Evolutionary conservation across 2,888 invertebrate species (phyloP), one percentile per base, ranked within the genome.

Genomic region (Chirona hameri): DNA sequence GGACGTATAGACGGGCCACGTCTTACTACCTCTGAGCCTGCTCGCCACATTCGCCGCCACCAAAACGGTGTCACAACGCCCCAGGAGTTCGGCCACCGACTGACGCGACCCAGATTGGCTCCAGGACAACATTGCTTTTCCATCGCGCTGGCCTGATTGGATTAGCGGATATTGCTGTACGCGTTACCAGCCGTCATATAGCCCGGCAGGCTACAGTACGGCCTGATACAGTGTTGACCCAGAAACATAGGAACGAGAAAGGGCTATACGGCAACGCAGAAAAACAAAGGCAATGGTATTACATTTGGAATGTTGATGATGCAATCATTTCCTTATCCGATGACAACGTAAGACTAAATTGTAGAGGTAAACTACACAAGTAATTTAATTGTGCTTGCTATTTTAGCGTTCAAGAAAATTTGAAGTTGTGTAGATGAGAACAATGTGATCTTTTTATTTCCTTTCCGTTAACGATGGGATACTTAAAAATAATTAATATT

Each of bases 81-180:
- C 10, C 76, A 21, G 76, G 76, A 46, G 76, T 76, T 24, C 76
- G 21, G 5, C 46, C 76, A 24, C 76, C 46, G 39, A 24, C 76
- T 21, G 76, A 52, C 52, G 39, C 39, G 76, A 76, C 76, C 76
- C 76, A 76, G 46, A 76, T 76, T 76, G 39, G 39, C 76, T 46
- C 76, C 76, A 72, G 76, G 76, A 24, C 46, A 76, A 76, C 76
- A 76, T 76, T 76, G 46, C 76, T 76, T 76, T 76, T 76, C 76
- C 76, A 76, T 76, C 76, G 76, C 27, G 24, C 39, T n/a, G 76
- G 46, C n/a, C 76, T 76, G 76, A 76, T 76, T 76, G 76, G 76
- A 76, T 76, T 76, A 76, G 76, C 46, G 76, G 76, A 76, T 76
- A 76, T 76, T 76, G 76, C 39, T 39, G 39, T 76, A 46, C 39